These are phyloP conservation scores for Lasioglossum calceatum DNA, from an alignment of 2,888 invertebrate species.

Conservation along the genomic window DNA sequence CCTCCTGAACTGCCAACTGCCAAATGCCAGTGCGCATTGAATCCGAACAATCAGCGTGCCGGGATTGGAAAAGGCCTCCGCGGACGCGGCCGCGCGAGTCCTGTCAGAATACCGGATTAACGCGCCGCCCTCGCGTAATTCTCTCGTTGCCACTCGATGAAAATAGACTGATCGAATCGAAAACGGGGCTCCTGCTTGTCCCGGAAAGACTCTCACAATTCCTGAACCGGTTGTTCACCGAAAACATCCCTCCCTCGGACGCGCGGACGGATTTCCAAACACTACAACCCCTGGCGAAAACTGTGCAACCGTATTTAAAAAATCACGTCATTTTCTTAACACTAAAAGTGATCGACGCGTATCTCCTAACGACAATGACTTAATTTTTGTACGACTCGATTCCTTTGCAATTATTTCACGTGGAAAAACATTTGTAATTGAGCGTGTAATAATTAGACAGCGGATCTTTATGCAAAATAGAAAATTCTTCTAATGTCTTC, in stretches of 20 bases:
- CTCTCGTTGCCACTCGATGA: slow-evolving; percentile 60
- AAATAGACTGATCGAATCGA: slow-evolving; percentile 69
- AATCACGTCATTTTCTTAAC: neutral
- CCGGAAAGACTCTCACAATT: neutral
- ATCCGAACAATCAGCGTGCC: slow-evolving; percentile 78
- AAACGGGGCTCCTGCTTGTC: slow-evolving; percentile 1
- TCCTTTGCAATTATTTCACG: no score
- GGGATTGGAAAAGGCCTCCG: slow-evolving; percentile 70
- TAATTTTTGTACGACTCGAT: no score
- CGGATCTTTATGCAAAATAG: no score
- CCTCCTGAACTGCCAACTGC: slow-evolving; percentile 73
- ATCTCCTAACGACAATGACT: neutral
- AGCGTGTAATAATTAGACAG: no score
- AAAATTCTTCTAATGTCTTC: no score
- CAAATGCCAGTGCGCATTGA: slow-evolving; percentile 79
- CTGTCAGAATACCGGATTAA: slow-evolving; percentile 76
- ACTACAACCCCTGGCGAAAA: neutral
- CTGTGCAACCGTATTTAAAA: no score
- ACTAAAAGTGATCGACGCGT: neutral
- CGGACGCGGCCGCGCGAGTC: slow-evolving; percentile 58
- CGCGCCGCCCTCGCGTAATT: slow-evolving; percentile 71
- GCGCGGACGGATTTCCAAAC: neutral
- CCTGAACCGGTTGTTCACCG: neutral
- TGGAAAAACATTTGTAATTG: no score
- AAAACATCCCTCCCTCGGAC: neutral